phyloP scores from a whole-genome alignment of 2,113 vertebrate species.

The Myxocyprinus asiaticus region DNA sequence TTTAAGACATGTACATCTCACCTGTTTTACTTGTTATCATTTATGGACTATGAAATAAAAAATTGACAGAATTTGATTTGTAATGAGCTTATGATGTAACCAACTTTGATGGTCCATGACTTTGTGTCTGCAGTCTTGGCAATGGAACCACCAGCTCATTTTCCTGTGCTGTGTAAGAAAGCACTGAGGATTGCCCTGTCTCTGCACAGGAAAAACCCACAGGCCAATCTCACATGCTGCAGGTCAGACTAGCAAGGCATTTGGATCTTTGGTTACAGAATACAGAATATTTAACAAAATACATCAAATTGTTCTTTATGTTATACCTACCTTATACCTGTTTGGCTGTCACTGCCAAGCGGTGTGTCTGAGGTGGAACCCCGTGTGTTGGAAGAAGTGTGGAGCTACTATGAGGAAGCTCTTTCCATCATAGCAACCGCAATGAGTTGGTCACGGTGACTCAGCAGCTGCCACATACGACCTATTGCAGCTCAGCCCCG shows the following conservation, averaged over 20 bases:
- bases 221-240: constrained; percentile 75
- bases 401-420: constrained; percentile 85
- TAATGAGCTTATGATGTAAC: constrained; percentile 16
- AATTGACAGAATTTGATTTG: not conserved
- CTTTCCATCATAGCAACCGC: constrained; percentile 74
- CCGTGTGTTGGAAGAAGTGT: constrained; percentile 80
- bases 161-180: constrained; percentile 83
- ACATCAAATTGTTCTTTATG: not conserved
- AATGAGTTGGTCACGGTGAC: constrained; percentile 73
- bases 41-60: too few relatives aligned
- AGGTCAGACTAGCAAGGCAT: constrained; percentile 71
- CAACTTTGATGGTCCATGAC: too few relatives aligned
- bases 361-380: constrained; percentile 74
- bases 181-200: constrained; percentile 82
- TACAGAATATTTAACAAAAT: not conserved
- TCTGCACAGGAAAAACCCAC: constrained; percentile 76
- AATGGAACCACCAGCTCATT: constrained; percentile 86
- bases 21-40: too few relatives aligned
- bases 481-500: constrained; percentile 56
- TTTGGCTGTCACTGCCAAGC: constrained; percentile 77
- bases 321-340: constrained; percentile 12
- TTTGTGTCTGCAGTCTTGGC: constrained; percentile 75
- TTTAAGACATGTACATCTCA: too few relatives aligned
- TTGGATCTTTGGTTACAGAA: not conserved
- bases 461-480: constrained; percentile 59